Conservation (phyloP, 2,888 invertebrate genomes). For the Ischnura elegans region DNA sequence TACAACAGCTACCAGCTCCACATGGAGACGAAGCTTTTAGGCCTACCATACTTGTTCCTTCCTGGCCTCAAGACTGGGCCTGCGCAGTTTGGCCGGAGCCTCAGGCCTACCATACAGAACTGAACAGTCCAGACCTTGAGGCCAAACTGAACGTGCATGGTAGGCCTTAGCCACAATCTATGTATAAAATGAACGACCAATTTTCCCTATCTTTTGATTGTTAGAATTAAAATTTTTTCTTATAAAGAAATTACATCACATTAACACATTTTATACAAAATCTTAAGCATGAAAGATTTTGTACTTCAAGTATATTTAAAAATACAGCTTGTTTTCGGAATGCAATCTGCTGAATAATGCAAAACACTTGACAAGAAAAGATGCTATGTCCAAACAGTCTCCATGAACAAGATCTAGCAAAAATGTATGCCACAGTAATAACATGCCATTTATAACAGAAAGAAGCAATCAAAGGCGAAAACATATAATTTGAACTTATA, state of each 20-base stretch:
- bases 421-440: not conserved
- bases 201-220: too few species aligned
- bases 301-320: not conserved
- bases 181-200: too few species aligned
- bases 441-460: not conserved
- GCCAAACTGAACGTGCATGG: too few species aligned
- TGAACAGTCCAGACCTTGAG: too few species aligned
- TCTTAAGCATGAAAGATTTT: not conserved
- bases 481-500: not conserved
- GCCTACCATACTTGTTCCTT: too few species aligned
- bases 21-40: too few species aligned
- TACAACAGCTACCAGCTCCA: too few species aligned
- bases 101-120: too few species aligned
- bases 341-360: conserved; percentile 3
- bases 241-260: too few species aligned
- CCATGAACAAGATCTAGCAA: not conserved
- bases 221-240: not conserved
- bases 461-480: not conserved
- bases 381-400: not conserved
- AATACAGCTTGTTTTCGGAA: conserved; percentile 17
- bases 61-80: too few species aligned
- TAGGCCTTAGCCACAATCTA: too few species aligned
- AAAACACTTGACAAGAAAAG: conserved; percentile 34
- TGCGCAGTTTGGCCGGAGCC: too few species aligned
- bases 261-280: not conserved